Base-by-base conservation (phyloP, 2,797 vertebrate genomes). In the Alectoris magna region DNA sequence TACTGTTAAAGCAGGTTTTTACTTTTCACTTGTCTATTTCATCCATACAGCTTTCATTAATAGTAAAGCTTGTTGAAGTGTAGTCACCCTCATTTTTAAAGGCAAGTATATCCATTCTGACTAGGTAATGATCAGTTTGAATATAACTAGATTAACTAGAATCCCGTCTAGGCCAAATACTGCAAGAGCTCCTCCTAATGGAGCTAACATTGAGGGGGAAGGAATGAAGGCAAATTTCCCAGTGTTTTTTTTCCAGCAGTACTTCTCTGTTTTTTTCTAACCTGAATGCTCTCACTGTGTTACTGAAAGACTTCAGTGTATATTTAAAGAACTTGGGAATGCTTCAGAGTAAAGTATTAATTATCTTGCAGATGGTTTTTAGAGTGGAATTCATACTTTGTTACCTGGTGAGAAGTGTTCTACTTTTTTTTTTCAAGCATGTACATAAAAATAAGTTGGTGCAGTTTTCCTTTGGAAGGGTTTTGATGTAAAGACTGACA, bases 171-270 rank as follows among this genome's bases (percentile, higher is more conserved):
- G 92, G 95, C 95, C 98, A 97, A 97, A 97, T 95, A 98, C 96
- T 97, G 97, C 98, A 98, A 98, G 98, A 98, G 97, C 98, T 98
- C 98, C 98, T 98, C 98, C 98, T 98, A 98, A 98, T 98, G 98
- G 98, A 98, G 88, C 71, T 53, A 74, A 90, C 13, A 43, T 74
- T 22, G 55, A 14, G 17, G 38, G 60, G 38, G 8, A 16, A 22
- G 4, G 2, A 17, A 38, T 49, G 22, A 1, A 3, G 44, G 11
- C 18, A 55, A 27, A 13, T 7, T 34, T 76, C 34, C 14, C 9
- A 29, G 26, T 53, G 51, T 53, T 23, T 13, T 27, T 51, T 15
- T 29, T 17, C 8, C 13, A 49, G 14, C 5, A 5, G 80, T 67
- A 24, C 44, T 34, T 11, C 31, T 49, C 10, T 49, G 39, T 43